These are phyloP conservation scores for Nibea albiflora DNA, from an alignment of 2,113 vertebrate species.

Conservation along the genomic window DNA sequence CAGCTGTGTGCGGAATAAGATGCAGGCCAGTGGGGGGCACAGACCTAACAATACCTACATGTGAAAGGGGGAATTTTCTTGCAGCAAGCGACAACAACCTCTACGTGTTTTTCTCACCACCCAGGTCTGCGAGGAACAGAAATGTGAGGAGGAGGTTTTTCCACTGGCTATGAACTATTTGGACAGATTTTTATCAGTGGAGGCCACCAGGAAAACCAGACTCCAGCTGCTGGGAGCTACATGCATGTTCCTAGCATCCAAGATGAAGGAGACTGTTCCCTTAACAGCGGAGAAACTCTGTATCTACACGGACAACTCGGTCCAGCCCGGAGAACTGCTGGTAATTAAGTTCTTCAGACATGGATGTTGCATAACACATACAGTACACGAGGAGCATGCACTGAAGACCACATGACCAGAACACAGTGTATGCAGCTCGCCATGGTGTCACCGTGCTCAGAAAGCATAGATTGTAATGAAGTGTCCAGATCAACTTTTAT, in stretches of 20 bases:
- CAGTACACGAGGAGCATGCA: slow-evolving; percentile 31
- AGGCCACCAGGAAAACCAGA: slow-evolving; percentile 92
- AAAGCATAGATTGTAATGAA: not conserved
- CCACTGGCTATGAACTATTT: slow-evolving; percentile 98
- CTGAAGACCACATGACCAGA: slow-evolving; percentile 20
- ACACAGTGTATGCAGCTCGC: not conserved
- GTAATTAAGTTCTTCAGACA: slow-evolving; percentile 83
- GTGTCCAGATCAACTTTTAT: not conserved
- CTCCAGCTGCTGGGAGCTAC: slow-evolving; percentile 96
- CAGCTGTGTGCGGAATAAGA: slow-evolving; percentile 31
- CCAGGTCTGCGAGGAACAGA: slow-evolving; percentile 98
- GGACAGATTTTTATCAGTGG: slow-evolving; percentile 97
- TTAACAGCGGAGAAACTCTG: slow-evolving; percentile 96
- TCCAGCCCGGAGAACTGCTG: slow-evolving; percentile 93
- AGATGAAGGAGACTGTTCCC: slow-evolving; percentile 99
- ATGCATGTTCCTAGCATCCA: slow-evolving; percentile 98
- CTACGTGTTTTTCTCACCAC: slow-evolving; percentile 58
- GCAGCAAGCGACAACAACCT: slow-evolving; percentile 1
- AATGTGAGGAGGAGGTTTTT: slow-evolving; percentile 98
- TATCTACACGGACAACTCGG: slow-evolving; percentile 97
- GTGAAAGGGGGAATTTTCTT: slow-evolving; percentile 1
- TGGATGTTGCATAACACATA: slow-evolving; percentile 64
- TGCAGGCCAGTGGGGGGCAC: not conserved
- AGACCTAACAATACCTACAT: slow-evolving; percentile 1
- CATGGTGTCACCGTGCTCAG: not conserved